Evolutionary conservation across 2,888 invertebrate species (phyloP), one percentile per base, ranked within the genome.

Genomic region (Dyspetes luteomarginatus): DNA sequence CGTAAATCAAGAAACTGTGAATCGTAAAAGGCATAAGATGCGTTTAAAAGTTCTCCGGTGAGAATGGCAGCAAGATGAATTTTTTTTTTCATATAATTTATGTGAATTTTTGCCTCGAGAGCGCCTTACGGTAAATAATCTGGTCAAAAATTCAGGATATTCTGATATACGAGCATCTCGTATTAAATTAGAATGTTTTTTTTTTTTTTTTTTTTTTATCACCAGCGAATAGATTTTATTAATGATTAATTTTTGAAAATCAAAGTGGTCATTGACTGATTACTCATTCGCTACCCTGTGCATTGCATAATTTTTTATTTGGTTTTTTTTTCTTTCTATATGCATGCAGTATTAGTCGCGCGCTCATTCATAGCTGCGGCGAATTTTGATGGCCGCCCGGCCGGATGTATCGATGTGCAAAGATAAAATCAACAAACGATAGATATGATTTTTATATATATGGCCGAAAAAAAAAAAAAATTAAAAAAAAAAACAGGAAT

Each of bases 291-390:
- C n/a, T n/a, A n/a, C n/a, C n/a, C n/a, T 56, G 7, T 45, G 69
- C 58, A 22, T 55, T 65, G 30, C 22, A 64, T 64, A 5, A 41
- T 55, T 69, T 12, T 28, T 62, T 43, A 50, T 56, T 62, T 7
- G 4, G 4, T 22, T 58, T 58, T 52, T 41, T 26, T 58, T 60
- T 67, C 45, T 58, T n/a, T 36, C n/a, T 86, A 83, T 86, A 87
- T 88, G 85, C 90, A 90, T 90, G 90, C 90, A 88, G 87, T 89
- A 87, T 90, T 90, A 90, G 88, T 90, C 87, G 88, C 86, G 85
- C 87, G 77, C 77, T 81, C 9, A 62, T 52, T 73, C 48, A 68
- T 73, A 77, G 81, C 81, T 69, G 81, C 81, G 88, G 87, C 87
- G 84, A 82, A 65, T 73, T 86, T 89, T 89, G 81, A 85, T 81